These are phyloP conservation scores for Tuberolachnus salignus DNA, from an alignment of 2,888 invertebrate species.

Conservation along the genomic window DNA sequence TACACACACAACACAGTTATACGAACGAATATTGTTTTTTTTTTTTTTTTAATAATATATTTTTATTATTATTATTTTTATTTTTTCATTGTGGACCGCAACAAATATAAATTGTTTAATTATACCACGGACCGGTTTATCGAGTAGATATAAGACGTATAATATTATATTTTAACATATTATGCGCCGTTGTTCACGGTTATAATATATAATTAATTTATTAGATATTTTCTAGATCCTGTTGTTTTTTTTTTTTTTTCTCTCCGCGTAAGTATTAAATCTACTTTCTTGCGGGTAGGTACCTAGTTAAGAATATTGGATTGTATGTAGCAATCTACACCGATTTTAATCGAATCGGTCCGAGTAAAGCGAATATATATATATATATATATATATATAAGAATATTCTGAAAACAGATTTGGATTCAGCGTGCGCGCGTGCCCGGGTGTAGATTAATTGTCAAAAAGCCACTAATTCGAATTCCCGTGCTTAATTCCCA, in stretches of 20 bases:
- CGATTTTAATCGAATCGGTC: no score
- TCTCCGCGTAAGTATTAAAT: neutral
- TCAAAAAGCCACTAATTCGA: no score
- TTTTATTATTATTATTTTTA: neutral
- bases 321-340: no score
- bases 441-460: no score
- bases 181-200: slow-evolving; percentile 13
- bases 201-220: neutral
- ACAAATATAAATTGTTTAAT: slow-evolving; percentile 39
- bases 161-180: neutral
- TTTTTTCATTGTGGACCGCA: neutral
- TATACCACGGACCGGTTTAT: slow-evolving; percentile 35
- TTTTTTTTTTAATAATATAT: slow-evolving; percentile 22
- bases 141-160: neutral
- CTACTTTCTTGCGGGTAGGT: neutral
- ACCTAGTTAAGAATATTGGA: no score
- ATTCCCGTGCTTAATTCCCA: no score
- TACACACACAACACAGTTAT: neutral
- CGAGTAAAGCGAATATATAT: no score
- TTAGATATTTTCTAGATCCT: neutral
- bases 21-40: neutral
- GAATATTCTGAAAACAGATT: no score
- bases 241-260: neutral
- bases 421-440: no score
- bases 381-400: no score